phyloP scores from a whole-genome alignment of 2,888 invertebrate genomes.

The Chymomyza amoena region DNA sequence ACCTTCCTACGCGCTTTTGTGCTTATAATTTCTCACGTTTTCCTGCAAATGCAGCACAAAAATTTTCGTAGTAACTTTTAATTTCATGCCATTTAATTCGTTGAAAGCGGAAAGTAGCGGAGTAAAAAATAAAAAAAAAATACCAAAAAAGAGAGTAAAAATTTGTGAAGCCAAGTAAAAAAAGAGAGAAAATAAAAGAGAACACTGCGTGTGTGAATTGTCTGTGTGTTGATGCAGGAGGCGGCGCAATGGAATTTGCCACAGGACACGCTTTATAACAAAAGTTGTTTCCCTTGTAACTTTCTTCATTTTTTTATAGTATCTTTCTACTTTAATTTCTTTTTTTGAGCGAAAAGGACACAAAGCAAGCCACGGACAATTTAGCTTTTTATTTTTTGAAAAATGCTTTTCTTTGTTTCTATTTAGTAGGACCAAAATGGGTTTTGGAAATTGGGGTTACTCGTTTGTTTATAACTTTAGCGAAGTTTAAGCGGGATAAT shows the following conservation, averaged over 20 bases:
- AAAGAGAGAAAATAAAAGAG: conserved; percentile 33
- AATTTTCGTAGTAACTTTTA: conserved; percentile 72
- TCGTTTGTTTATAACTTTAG: neutral
- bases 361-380: conserved; percentile 22
- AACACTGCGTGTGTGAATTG: conserved; percentile 6
- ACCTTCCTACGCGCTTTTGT: conserved; percentile 44
- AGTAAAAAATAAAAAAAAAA: conserved; percentile 25
- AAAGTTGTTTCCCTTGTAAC: conserved; percentile 61
- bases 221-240: conserved; percentile 17
- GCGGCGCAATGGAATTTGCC: conserved; percentile 55
- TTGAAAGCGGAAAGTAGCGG: conserved; percentile 63
- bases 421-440: neutral
- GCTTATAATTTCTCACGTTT: conserved; percentile 72
- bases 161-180: conserved; percentile 15
- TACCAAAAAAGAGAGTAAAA: conserved; percentile 30
- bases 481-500: no score
- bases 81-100: conserved; percentile 75
- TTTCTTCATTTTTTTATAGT: conserved; percentile 30
- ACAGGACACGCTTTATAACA: conserved; percentile 69
- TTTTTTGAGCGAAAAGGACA: conserved; percentile 6
- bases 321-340: neutral
- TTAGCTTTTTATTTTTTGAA: neutral
- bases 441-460: neutral
- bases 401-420: neutral
- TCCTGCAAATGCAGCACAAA: conserved; percentile 74